A percentile compares a stretch with the other conserved stretches of the same genome.
phyloP scores from a whole-genome alignment of 1,140 invertebrate species.

The Polyergus mexicanus region DNA sequence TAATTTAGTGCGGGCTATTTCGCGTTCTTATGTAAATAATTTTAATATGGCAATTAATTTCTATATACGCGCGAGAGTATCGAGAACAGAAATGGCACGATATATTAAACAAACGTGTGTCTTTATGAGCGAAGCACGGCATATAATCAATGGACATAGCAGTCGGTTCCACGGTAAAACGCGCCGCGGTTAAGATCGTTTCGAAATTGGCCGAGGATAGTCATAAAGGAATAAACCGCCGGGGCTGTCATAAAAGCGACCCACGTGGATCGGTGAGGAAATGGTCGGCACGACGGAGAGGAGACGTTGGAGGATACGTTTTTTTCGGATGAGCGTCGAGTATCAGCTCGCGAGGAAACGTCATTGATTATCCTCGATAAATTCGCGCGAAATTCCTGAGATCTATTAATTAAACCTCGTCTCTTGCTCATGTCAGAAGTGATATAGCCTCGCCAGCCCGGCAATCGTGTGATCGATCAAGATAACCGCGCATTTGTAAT shows the following conservation, averaged over 20 bases:
- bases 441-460: not conserved
- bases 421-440: conserved; percentile 33
- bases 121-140: conserved; percentile 36
- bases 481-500: conserved; percentile 46
- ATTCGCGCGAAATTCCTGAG: conserved; percentile 65
- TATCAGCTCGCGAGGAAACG: conserved; percentile 36
- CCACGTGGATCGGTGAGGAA: conserved; percentile 58
- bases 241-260: conserved; percentile 65
- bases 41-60: conserved; percentile 62
- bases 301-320: conserved; percentile 17
- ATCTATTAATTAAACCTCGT: conserved; percentile 57
- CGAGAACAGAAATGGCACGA: conserved; percentile 28
- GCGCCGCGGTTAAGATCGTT: conserved; percentile 33
- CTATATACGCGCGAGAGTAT: not conserved
- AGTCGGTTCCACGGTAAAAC: conserved; percentile 49
- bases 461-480: conserved; percentile 34
- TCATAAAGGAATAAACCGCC: conserved; percentile 73
- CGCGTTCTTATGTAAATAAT: conserved; percentile 37
- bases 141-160: conserved; percentile 62
- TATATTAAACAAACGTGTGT: conserved; percentile 51
- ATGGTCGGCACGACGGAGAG: conserved; percentile 46
- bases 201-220: conserved; percentile 59
- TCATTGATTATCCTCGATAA: conserved; percentile 75
- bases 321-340: not conserved
- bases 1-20: not conserved